These are phyloP conservation scores for Rugalucina vietnamica DNA, from an alignment of 2,888 invertebrate species.

Conservation along the genomic window DNA sequence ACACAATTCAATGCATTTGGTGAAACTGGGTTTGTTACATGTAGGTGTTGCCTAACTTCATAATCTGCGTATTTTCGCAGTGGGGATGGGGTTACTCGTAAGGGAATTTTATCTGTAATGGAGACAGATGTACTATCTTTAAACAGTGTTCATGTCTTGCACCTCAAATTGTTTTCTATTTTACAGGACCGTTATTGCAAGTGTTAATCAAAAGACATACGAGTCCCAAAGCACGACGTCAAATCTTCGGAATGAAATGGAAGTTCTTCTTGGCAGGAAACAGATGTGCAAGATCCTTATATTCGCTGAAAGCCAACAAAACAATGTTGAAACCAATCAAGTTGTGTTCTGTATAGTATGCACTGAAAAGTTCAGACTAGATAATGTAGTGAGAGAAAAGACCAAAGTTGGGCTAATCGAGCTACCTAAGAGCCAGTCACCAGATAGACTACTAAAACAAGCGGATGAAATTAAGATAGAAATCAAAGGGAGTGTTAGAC, in stretches of 20 bases:
- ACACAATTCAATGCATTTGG: too few species aligned
- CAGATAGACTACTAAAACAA: constrained; percentile 56
- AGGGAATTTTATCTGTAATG: too few species aligned
- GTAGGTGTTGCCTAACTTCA: too few species aligned
- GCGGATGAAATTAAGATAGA: constrained; percentile 60
- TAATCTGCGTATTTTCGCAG: too few species aligned
- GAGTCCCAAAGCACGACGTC: constrained; percentile 26
- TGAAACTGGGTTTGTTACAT: too few species aligned
- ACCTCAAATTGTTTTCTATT: too few species aligned
- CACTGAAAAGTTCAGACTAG: constrained; percentile 54
- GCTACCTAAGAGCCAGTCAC: constrained; percentile 61
- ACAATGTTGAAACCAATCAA: constrained; percentile 37
- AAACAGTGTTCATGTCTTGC: too few species aligned
- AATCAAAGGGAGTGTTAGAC: constrained; percentile 51
- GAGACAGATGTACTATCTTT: too few species aligned
- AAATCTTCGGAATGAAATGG: constrained; percentile 55
- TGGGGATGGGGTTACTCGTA: too few species aligned
- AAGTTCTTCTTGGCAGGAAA: constrained; percentile 58
- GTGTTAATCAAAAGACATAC: constrained; percentile 52
- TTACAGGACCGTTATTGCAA: constrained; percentile 58
- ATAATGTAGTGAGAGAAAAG: constrained; percentile 55
- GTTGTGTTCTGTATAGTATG: constrained; percentile 55
- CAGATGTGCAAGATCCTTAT: constrained; percentile 59
- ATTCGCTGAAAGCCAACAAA: constrained; percentile 58
- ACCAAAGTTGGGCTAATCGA: constrained; percentile 57